These are phyloP conservation scores for Subacronicta megacephala DNA, from an alignment of 2,888 invertebrate genomes.

Conservation along the genomic window DNA sequence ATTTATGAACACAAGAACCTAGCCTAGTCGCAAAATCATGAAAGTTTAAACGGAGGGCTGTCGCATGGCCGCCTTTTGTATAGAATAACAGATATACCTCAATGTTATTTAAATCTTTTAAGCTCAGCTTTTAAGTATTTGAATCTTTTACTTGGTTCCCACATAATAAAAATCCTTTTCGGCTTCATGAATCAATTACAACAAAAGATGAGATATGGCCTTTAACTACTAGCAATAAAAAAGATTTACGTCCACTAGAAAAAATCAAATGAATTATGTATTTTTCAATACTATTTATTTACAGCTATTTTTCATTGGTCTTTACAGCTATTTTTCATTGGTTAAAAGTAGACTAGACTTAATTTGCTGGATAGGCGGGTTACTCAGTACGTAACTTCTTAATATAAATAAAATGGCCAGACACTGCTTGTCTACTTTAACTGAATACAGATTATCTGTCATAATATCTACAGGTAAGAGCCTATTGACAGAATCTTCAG, in stretches of 20 bases:
- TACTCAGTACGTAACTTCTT: too few relatives aligned
- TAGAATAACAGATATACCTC: too few relatives aligned
- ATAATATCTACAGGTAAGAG: too few relatives aligned
- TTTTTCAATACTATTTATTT: slow-evolving; percentile 34
- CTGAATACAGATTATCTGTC: too few relatives aligned
- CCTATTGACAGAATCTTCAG: too few relatives aligned
- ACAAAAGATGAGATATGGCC: slow-evolving; percentile 10
- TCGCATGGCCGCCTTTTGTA: background rate
- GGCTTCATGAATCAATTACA: slow-evolving; percentile 11
- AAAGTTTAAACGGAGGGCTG: background rate
- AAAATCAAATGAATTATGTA: slow-evolving; percentile 44
- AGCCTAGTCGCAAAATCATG: background rate
- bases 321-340: too few relatives aligned
- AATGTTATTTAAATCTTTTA: too few relatives aligned
- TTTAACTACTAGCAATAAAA: slow-evolving; percentile 30
- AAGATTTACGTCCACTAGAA: slow-evolving; percentile 26
- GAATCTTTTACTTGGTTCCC: background rate
- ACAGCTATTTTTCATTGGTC: slow-evolving; percentile 19
- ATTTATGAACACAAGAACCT: slow-evolving; percentile 14
- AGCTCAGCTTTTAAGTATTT: too few relatives aligned
- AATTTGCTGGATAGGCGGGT: too few relatives aligned
- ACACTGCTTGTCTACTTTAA: too few relatives aligned
- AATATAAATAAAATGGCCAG: too few relatives aligned
- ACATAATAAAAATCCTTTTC: background rate
- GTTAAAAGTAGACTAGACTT: too few relatives aligned